phyloP scores from a whole-genome alignment of 2,797 vertebrate genomes.

The Cheirogaleus major region DNA sequence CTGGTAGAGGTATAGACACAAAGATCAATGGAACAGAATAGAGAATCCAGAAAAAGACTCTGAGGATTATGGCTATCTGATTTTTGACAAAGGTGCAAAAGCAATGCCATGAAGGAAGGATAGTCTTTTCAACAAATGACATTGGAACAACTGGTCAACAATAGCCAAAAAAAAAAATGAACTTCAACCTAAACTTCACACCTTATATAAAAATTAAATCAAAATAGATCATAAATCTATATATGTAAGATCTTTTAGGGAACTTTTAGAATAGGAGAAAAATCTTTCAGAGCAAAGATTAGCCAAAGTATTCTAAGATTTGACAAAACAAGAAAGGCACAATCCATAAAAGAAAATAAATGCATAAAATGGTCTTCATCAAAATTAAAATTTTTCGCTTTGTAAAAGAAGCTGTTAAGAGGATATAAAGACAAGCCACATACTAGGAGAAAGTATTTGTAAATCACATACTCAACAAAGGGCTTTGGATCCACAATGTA shows the following conservation, averaged over 20 bases:
- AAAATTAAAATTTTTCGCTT: not conserved
- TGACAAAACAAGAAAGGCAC: conserved; percentile 32
- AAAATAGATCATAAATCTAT: not conserved
- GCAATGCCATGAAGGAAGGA: not conserved
- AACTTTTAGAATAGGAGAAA: conserved; percentile 11
- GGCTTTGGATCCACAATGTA: not conserved
- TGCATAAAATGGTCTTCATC: not conserved
- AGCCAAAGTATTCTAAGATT: not conserved
- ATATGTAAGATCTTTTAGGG: not conserved
- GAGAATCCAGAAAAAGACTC: not conserved
- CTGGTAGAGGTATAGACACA: not conserved
- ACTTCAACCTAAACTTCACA: not conserved
- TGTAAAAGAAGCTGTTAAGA: conserved; percentile 29
- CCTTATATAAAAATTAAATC: conserved; percentile 16
- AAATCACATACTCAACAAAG: conserved; percentile 25
- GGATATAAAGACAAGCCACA: not conserved
- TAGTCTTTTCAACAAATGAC: not conserved
- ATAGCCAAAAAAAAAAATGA: not conserved
- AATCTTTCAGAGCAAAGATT: not conserved
- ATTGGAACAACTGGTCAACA: not conserved
- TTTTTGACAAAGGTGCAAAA: conserved; percentile 40
- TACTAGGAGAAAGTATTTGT: conserved; percentile 6
- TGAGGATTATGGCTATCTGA: not conserved
- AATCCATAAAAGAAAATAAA: conserved; percentile 4
- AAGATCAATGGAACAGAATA: not conserved